Evolutionary conservation across 1,140 invertebrate genomes (phyloP), one percentile per base, ranked within the genome.

Genomic region (Oedothorax gibbosus): DNA sequence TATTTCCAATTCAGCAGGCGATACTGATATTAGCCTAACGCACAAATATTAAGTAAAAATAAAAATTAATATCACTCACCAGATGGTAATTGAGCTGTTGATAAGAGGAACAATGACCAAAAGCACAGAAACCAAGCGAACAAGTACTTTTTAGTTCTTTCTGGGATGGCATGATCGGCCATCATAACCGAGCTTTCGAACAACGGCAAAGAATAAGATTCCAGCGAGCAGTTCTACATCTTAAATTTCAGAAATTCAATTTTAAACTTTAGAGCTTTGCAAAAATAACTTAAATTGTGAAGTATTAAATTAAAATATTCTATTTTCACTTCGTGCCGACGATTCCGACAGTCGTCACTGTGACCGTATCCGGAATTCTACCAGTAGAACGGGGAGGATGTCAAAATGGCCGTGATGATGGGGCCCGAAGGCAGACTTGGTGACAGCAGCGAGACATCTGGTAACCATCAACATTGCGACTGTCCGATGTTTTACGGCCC

Each of bases 401-500:
- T 35, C 21, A 71, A 18, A 49, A 35, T 35, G 35, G 66, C 20
- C 18, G 54, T 12, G 35, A 77, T n/a, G 35, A n/a, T 18, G 81
- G 68, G 81, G 81, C 81, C 81, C 62, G 56, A 35, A 73, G 69
- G 68, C 21, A 73, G 79, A 84, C 11, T 53, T 84, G 81, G 81
- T 84, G 81, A 84, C 81, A 84, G 76, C 53, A 50, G 56, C 18
- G 65, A 57, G 21, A 68, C 81, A 84, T 84, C 81, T 84, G 81
- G 81, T 65, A 84, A 76, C 57, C 64, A 84, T 84, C 81, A 84
- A 75, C 71, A 84, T 84, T 50, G 68, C 56, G 49, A 82, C 69
- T 82, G 79, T 82, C 79, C 79, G 66, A 54, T 65, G 72, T 60
- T 82, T 69, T 87, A 62, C 85, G 86, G 83, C 82, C 77, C n/a